Base-by-base conservation (phyloP, 2,797 vertebrate genomes). In the Arctocebus calabarensis region DNA sequence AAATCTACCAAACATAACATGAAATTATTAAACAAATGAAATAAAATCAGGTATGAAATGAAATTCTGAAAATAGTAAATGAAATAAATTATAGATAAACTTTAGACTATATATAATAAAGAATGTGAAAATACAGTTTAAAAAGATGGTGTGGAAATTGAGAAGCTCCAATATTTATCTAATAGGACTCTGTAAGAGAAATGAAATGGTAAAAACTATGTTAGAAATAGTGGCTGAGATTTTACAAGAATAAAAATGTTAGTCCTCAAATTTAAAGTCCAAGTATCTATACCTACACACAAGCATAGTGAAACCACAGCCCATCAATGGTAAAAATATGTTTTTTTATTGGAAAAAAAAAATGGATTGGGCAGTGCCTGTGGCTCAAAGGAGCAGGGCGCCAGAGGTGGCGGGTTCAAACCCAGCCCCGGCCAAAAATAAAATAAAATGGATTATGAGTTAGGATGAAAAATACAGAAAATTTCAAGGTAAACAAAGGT, bases 401-500 rank as follows among this genome's bases (percentile, higher is more conserved):
- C 40, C 40, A 40, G 40, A 40, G 40, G 40, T 40, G 40, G 40
- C 40, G 40, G 40, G 40, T 40, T 40, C 40, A 40, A 40, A 40
- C 40, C 40, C 40, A 40, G 40, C 40, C 40, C 40, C 5, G 40
- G 40, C 40, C 40, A 40, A 40, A 40, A 40, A 40, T 40, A 40
- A n/a, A n/a, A n/a, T n/a, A n/a, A n/a, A n/a, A n/a, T n/a, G 48
- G 75, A 71, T 59, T 59, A 43, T 43, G 14, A 95, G 14, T 59
- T 81, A 82, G 22, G 22, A 90, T 70, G 29, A 83, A 90, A 83
- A 83, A 93, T 74, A 81, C 70, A 73, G 20, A 93, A 61, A 84
- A 59, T 57, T 81, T 55, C 73, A 68, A 74, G 40, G 19, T 84
- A 75, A 91, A 64, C 43, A 96, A 91, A 87, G 32, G 25, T n/a